phyloP scores from a whole-genome alignment of 2,113 vertebrate genomes.

The Porphyrio hochstetteri region DNA sequence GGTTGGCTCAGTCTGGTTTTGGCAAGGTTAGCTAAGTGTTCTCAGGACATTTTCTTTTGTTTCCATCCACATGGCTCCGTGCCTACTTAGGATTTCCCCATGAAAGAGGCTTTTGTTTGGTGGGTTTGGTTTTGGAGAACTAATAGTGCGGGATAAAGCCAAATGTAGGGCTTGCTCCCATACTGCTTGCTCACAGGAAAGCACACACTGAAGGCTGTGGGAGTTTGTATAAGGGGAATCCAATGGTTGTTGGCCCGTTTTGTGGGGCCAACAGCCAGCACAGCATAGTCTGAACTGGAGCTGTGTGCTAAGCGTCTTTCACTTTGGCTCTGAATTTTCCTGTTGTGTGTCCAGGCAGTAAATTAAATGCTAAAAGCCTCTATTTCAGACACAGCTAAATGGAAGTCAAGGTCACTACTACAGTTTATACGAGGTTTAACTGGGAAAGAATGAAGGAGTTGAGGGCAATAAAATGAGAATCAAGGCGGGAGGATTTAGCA shows the following conservation, averaged over 20 bases:
- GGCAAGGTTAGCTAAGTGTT: conserved; percentile 10
- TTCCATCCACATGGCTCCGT: conserved; percentile 26
- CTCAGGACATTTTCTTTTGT: conserved; percentile 52
- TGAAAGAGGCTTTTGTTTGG: conserved; percentile 60
- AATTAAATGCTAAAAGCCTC: neutral
- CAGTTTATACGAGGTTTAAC: neutral
- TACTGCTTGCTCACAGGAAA: conserved; percentile 24
- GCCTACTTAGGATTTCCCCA: conserved; percentile 41
- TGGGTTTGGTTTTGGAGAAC: conserved; percentile 24
- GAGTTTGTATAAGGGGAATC: neutral
- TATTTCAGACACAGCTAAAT: conserved; percentile 15
- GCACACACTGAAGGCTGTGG: neutral
- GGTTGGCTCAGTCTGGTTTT: conserved; percentile 43
- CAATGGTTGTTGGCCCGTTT: neutral
- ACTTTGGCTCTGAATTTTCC: conserved; percentile 24
- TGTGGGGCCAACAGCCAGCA: neutral
- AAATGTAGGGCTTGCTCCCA: neutral
- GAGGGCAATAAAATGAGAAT: neutral
- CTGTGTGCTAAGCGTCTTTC: neutral
- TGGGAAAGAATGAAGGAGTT: neutral
- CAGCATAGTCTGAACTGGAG: neutral
- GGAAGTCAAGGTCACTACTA: neutral
- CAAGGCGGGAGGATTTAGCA: neutral
- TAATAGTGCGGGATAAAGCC: conserved; percentile 3
- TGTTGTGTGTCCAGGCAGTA: conserved; percentile 20